Conservation (phyloP, 1,140 invertebrate species). For the Bombus difficillimus region DNA sequence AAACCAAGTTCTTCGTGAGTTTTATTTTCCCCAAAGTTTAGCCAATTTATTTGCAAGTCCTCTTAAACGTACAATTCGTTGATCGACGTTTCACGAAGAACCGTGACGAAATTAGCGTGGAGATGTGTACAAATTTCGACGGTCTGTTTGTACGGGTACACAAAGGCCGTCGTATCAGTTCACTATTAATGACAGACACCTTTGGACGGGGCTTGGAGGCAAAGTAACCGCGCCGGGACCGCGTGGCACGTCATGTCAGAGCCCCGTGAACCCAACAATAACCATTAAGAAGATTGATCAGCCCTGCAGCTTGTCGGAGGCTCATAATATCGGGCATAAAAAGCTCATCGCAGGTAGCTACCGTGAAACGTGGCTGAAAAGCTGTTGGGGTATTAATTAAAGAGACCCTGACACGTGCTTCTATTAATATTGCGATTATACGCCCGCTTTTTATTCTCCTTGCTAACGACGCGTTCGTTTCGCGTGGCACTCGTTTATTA, state of each 20-base stretch:
- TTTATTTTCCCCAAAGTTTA: background rate
- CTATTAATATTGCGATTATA: conserved; percentile 39
- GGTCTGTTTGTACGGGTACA: conserved; percentile 31
- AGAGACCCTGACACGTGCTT: conserved; percentile 26
- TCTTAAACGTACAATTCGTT: background rate
- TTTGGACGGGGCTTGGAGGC: conserved; percentile 22
- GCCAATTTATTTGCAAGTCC: background rate
- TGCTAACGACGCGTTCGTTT: background rate
- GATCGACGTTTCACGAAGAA: conserved; percentile 14
- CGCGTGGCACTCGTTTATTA: background rate
- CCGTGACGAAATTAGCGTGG: background rate
- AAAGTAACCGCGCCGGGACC: conserved; percentile 42
- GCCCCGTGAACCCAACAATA: conserved; percentile 43
- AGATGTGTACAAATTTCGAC: conserved; percentile 38
- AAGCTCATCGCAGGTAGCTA: conserved; percentile 49
- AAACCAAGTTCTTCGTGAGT: no score
- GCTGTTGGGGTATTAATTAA: conserved; percentile 47
- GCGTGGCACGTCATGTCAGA: conserved; percentile 47
- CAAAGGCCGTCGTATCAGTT: conserved; percentile 40
- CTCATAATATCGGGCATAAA: conserved; percentile 40
- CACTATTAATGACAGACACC: conserved; percentile 50
- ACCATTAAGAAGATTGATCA: conserved; percentile 58
- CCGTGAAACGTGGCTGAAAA: conserved; percentile 39
- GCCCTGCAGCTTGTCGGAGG: conserved; percentile 31
- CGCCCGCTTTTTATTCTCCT: background rate